phyloP scores from a whole-genome alignment of 2,113 vertebrate species.

The Murina feae region DNA sequence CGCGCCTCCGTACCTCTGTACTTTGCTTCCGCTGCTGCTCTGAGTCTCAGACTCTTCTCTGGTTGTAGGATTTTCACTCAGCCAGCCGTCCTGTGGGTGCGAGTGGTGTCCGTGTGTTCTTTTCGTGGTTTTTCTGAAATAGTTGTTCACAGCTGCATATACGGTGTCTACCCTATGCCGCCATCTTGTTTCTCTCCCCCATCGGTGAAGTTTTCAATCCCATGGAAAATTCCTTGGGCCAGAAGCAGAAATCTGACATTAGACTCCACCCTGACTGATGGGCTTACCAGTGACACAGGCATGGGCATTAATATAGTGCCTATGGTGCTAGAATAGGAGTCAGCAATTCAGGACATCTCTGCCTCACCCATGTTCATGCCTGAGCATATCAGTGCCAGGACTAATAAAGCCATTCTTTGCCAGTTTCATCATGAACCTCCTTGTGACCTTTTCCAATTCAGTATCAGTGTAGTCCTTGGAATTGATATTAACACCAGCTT shows the following conservation, averaged over 20 bases:
- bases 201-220: slow-evolving; percentile 98
- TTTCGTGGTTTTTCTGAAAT: too few relatives aligned
- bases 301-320: slow-evolving; percentile 90
- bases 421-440: slow-evolving; percentile 97
- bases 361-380: background rate
- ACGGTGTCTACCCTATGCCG: too few relatives aligned
- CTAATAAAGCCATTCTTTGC: slow-evolving; percentile 99
- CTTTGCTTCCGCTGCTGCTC: too few relatives aligned
- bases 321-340: background rate
- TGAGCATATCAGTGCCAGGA: slow-evolving; percentile 53
- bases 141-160: too few relatives aligned
- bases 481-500: slow-evolving; percentile 99
- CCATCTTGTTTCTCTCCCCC: too few relatives aligned
- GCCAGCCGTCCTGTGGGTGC: too few relatives aligned
- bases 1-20: too few relatives aligned
- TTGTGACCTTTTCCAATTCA: slow-evolving; percentile 98
- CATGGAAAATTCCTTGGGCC: slow-evolving; percentile 97
- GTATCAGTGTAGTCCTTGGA: slow-evolving; percentile 93
- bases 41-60: too few relatives aligned
- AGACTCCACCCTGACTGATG: slow-evolving; percentile 98
- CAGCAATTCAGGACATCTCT: background rate
- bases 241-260: slow-evolving; percentile 94
- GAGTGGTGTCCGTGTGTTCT: too few relatives aligned
- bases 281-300: slow-evolving; percentile 98
- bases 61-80: too few relatives aligned